phyloP scores from a whole-genome alignment of 1,140 invertebrate genomes.

The Nomia melanderi region DNA sequence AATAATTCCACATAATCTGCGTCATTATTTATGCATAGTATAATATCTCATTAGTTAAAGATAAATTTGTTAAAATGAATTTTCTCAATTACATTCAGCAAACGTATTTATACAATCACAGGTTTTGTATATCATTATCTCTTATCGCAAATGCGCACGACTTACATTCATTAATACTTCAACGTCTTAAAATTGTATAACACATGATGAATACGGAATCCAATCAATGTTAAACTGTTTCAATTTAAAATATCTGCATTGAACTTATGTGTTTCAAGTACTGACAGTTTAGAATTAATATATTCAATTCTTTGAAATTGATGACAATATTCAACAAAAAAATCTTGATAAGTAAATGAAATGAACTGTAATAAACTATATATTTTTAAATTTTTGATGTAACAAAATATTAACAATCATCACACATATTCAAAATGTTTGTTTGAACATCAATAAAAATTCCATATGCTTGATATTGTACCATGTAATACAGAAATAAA shows the following conservation, averaged over 20 bases:
- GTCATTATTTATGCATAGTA: slow-evolving; percentile 14
- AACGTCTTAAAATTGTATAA: slow-evolving; percentile 1
- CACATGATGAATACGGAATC: slow-evolving; percentile 32
- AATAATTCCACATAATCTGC: slow-evolving; percentile 32
- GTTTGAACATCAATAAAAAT: slow-evolving; percentile 16
- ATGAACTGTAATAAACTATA: not conserved
- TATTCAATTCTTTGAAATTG: not conserved
- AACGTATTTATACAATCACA: slow-evolving; percentile 65
- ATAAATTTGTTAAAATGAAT: slow-evolving; percentile 34
- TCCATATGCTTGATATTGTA: not conserved
- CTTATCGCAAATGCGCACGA: slow-evolving; percentile 39
- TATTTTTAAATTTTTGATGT: slow-evolving; percentile 4
- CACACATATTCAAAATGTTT: slow-evolving; percentile 12
- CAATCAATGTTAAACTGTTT: slow-evolving; percentile 43
- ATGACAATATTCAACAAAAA: slow-evolving; percentile 1
- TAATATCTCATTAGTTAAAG: slow-evolving; percentile 12
- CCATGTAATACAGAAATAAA: slow-evolving; percentile 23
- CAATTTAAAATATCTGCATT: slow-evolving; percentile 33
- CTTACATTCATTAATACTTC: slow-evolving; percentile 30
- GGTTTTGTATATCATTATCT: slow-evolving; percentile 48
- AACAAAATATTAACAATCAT: slow-evolving; percentile 20
- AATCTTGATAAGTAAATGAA: not conserved
- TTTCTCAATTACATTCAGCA: slow-evolving; percentile 57
- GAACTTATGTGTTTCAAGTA: not conserved
- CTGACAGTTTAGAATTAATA: slow-evolving; percentile 11